Conservation (phyloP, 37 sponge, comb jelly and placozoan species). For the Haliclona indistincta region DNA sequence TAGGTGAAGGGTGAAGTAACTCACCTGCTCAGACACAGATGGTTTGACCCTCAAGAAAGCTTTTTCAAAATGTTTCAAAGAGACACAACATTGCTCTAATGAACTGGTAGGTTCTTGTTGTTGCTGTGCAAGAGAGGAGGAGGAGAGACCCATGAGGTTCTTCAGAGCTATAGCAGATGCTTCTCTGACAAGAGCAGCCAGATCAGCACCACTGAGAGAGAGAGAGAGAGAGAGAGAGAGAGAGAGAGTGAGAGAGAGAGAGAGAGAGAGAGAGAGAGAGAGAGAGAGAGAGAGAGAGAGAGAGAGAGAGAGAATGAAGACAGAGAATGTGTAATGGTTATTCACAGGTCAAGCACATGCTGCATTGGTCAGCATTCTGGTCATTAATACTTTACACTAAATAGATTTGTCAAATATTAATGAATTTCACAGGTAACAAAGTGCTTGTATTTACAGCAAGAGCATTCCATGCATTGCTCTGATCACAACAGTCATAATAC, state of each 20-base stretch:
- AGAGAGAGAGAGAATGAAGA: background rate
- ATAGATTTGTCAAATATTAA: background rate
- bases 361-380: background rate
- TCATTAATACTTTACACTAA: background rate
- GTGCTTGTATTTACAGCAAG: too few relatives aligned
- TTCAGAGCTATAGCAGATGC: slow-evolving; percentile 77
- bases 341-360: background rate
- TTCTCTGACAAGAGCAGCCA: slow-evolving; percentile 90
- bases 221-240: slow-evolving; percentile 6
- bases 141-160: slow-evolving; percentile 40
- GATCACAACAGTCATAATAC: too few relatives aligned
- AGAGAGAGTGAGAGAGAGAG: background rate
- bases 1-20: slow-evolving; percentile 3
- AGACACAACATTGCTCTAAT: slow-evolving; percentile 20
- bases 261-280: slow-evolving; percentile 1
- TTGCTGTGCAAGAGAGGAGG: background rate
- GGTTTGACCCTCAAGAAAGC: slow-evolving; percentile 73
- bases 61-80: slow-evolving; percentile 59
- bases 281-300: background rate
- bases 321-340: too few relatives aligned
- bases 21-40: slow-evolving; percentile 74
- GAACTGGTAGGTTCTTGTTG: background rate
- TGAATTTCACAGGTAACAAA: too few relatives aligned
- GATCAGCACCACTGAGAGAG: slow-evolving; percentile 81
- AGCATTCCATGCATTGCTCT: too few relatives aligned